phyloP scores from a whole-genome alignment of 2,797 vertebrate genomes.

The Nothura maculosa region DNA sequence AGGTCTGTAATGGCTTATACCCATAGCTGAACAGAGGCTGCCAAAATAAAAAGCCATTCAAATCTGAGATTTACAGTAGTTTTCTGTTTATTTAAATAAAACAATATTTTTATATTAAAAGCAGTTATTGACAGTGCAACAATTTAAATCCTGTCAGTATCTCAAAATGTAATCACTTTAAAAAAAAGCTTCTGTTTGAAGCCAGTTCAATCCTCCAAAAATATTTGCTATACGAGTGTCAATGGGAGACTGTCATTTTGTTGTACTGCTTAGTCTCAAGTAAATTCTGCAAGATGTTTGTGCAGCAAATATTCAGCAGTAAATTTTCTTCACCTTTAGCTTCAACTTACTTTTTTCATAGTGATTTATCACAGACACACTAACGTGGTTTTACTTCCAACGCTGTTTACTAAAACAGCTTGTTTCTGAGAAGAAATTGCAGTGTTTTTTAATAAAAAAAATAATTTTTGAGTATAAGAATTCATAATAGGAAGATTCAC shows the following conservation, averaged over 20 bases:
- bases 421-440: background rate
- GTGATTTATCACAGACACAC: background rate
- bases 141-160: background rate
- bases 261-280: background rate
- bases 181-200: background rate
- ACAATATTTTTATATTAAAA: background rate
- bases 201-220: background rate
- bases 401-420: background rate
- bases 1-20: background rate
- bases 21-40: background rate
- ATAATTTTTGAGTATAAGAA: background rate
- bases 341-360: background rate
- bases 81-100: background rate
- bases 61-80: background rate
- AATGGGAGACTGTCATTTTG: background rate
- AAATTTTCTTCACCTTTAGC: background rate
- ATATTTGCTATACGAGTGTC: background rate
- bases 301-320: background rate
- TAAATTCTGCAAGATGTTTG: background rate
- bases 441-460: background rate
- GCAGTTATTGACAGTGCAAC: rapidly evolving
- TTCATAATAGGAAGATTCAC: background rate
- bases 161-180: background rate
- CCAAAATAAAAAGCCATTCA: background rate
- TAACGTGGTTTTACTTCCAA: background rate